Base-by-base conservation (phyloP, 2,113 vertebrate species). In the Otis tarda region DNA sequence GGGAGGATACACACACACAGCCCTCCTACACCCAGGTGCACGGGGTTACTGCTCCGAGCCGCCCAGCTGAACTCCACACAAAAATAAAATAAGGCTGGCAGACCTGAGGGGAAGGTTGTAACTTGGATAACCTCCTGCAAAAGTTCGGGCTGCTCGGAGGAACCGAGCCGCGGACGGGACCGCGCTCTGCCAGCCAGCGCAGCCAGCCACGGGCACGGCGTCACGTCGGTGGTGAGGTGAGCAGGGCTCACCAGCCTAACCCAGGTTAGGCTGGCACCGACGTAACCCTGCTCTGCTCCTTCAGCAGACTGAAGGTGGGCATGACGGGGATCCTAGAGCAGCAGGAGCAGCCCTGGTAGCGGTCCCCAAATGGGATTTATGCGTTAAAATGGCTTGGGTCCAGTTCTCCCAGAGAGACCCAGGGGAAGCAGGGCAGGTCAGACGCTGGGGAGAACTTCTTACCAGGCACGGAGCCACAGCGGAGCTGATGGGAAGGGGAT, bases 221-320 rank as follows among this genome's bases (percentile, higher is more conserved):
- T 25, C 12, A 0, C n/a, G 6, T 7, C 1, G 1, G 83, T 2
- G 12, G 10, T 0, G 23, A 1, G 0, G 16, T 0, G 52, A 69
- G 60, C 35, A 6, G 67, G 35, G 81, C 77, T 65, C n/a, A n/a
- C n/a, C n/a, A 19, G 69, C 19, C 7, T 0, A n/a, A n/a, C n/a
- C 21, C 0, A 43, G 33, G 10, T 37, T 13, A 5, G 53, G 43
- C 30, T 68, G 64, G 43, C 9, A 8, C 30, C 8, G 6, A 3
- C 27, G 0, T 0, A 3, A 24, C 12, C 53, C 69, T 10, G 35
- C 52, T 47, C 70, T 24, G n/a, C 43, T 39, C 47, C 60, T 50
- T 5, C 75, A 4, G 0, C 23, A n/a, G 56, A 2, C 1, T 2
- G 43, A 14, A 30, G 43, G 27, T 33, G 82, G 35, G 22, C 3